Conservation (phyloP, 2,888 invertebrate genomes). For the Rhagonycha lutea region DNA sequence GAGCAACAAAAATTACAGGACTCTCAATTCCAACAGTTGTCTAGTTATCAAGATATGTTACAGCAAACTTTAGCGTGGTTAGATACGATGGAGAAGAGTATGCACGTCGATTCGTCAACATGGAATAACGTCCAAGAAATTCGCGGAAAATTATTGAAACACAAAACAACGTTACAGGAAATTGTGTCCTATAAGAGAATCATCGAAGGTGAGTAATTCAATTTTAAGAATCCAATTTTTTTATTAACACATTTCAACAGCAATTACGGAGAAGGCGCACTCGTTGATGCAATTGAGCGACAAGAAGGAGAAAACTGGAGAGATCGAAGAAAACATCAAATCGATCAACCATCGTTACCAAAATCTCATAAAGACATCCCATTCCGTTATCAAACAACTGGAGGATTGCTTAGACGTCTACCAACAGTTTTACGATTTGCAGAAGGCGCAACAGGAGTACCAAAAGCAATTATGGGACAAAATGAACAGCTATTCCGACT, state of each 20-base stretch:
- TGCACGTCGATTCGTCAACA: constrained; percentile 72
- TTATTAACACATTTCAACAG: constrained; percentile 30
- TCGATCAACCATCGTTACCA: constrained; percentile 80
- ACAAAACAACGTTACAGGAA: constrained; percentile 87
- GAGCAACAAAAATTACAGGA: constrained; percentile 86
- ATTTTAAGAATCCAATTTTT: background rate
- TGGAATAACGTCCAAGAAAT: constrained; percentile 85
- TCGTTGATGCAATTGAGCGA: constrained; percentile 65
- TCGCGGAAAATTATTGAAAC: constrained; percentile 80
- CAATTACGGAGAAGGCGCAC: constrained; percentile 86
- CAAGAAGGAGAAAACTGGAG: constrained; percentile 61
- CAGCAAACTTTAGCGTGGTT: constrained; percentile 86
- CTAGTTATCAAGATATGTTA: constrained; percentile 83
- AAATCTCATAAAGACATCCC: constrained; percentile 67
- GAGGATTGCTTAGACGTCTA: constrained; percentile 80
- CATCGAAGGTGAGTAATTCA: constrained; percentile 66
- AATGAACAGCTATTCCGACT: constrained; percentile 80
- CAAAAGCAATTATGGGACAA: constrained; percentile 91
- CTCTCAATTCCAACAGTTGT: constrained; percentile 80
- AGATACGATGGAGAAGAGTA: constrained; percentile 78
- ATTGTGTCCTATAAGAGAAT: constrained; percentile 87
- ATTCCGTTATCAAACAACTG: constrained; percentile 70
- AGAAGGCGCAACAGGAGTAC: constrained; percentile 86
- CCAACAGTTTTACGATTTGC: constrained; percentile 84
- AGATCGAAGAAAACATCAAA: constrained; percentile 71